phyloP scores from a whole-genome alignment of 2,113 vertebrate species.

The Scomber colias region DNA sequence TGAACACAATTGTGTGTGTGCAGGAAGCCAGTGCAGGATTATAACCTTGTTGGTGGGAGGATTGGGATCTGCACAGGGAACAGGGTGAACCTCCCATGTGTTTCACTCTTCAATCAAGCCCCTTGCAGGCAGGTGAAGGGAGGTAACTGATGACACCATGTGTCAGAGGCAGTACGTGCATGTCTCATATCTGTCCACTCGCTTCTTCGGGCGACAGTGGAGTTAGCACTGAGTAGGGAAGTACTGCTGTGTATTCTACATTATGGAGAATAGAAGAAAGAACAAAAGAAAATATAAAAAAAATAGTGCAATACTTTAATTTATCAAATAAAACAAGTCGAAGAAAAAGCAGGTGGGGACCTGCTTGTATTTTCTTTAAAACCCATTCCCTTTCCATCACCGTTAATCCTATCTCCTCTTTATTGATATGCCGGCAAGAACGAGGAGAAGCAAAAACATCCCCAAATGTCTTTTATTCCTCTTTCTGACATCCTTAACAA shows the following conservation, averaged over 20 bases:
- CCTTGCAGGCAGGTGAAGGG: constrained; percentile 15
- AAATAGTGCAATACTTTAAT: background rate
- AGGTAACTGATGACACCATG: constrained; percentile 1
- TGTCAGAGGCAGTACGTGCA: constrained; percentile 8
- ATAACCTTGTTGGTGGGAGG: background rate
- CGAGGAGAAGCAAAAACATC: constrained; percentile 13
- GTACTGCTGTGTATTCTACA: background rate
- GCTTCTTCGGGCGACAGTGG: constrained; percentile 8
- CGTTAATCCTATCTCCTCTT: constrained; percentile 34
- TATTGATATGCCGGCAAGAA: constrained; percentile 21
- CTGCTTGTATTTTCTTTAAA: constrained; percentile 30
- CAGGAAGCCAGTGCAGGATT: background rate
- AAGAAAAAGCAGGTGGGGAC: background rate
- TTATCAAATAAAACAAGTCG: constrained; percentile 6
- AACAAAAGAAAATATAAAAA: background rate
- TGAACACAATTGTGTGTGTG: background rate
- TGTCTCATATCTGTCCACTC: background rate
- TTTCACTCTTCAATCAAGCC: constrained; percentile 31
- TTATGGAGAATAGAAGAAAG: background rate
- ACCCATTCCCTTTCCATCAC: constrained; percentile 3
- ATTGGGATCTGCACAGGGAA: constrained; percentile 18
- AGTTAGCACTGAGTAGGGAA: background rate
- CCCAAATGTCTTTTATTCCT: constrained; percentile 22
- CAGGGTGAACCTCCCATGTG: constrained; percentile 28
- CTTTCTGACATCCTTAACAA: constrained; percentile 20